Evolutionary conservation across 2,113 vertebrate genomes (phyloP).

Genomic region (Amphilophus citrinellus): DNA sequence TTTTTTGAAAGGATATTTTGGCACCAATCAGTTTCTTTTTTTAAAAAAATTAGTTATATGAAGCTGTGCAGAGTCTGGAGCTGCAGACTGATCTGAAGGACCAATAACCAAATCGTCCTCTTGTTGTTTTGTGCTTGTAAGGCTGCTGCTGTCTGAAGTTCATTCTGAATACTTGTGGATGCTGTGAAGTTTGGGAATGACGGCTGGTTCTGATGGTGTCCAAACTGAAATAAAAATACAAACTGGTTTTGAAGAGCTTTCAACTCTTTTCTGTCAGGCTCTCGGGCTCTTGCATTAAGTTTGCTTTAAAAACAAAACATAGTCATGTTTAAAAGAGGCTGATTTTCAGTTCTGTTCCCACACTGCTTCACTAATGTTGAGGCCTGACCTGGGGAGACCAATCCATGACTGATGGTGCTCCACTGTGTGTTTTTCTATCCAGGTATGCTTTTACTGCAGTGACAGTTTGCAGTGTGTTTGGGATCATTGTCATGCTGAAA

Average conservation of each 20-base stretch:
- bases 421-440: too few relatives aligned
- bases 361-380: too few relatives aligned
- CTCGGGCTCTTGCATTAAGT: not conserved
- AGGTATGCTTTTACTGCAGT: too few relatives aligned
- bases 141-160: conserved; percentile 26
- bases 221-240: conserved; percentile 56
- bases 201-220: conserved; percentile 45
- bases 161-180: conserved; percentile 21
- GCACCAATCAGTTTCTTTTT: not conserved
- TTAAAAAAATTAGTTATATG: not conserved
- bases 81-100: not conserved
- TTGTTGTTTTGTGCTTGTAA: not conserved
- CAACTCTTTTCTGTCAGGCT: not conserved
- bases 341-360: too few relatives aligned
- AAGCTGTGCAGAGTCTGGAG: not conserved
- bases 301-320: not conserved
- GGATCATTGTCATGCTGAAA: too few relatives aligned
- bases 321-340: too few relatives aligned
- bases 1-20: not conserved
- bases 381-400: too few relatives aligned
- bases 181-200: conserved; percentile 45
- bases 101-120: not conserved
- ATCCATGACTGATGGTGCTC: too few relatives aligned
- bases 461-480: too few relatives aligned
- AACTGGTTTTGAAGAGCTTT: conserved; percentile 34